These are phyloP conservation scores for Scomber colias DNA, from an alignment of 2,113 vertebrate genomes.

Conservation along the genomic window DNA sequence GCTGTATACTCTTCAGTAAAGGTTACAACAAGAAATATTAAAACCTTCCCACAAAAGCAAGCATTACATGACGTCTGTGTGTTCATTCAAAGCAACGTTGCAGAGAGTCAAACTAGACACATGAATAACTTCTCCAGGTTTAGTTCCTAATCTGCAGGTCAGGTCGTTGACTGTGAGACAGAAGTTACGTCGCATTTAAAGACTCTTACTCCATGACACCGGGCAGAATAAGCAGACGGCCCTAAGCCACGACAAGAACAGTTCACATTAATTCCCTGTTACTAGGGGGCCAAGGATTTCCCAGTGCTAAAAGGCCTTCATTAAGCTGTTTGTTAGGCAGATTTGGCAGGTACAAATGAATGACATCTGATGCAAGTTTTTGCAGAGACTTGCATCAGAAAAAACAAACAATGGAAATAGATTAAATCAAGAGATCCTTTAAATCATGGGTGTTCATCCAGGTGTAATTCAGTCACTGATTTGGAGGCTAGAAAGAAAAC, in stretches of 20 bases:
- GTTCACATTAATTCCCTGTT: conserved; percentile 79
- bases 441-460: neutral
- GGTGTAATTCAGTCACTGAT: neutral
- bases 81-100: conserved; percentile 6
- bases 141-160: conserved; percentile 59
- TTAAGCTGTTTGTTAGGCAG: conserved; percentile 72
- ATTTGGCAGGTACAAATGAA: conserved; percentile 43
- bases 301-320: conserved; percentile 31
- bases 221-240: conserved; percentile 47
- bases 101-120: conserved; percentile 6
- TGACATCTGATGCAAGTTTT: conserved; percentile 43
- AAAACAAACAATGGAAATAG: neutral
- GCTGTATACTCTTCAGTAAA: neutral
- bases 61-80: neutral
- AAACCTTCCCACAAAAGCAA: neutral
- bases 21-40: neutral
- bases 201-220: conserved; percentile 53
- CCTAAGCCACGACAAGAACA: conserved; percentile 66
- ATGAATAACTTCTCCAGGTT: conserved; percentile 41
- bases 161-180: conserved; percentile 59
- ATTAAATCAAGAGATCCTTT: neutral
- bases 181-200: conserved; percentile 58
- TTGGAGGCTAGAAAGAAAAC: neutral
- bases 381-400: conserved; percentile 23
- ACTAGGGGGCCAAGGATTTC: conserved; percentile 62